phyloP scores from a whole-genome alignment of 53 echinoderm and acorn worm species.

The Henricia sp. region DNA sequence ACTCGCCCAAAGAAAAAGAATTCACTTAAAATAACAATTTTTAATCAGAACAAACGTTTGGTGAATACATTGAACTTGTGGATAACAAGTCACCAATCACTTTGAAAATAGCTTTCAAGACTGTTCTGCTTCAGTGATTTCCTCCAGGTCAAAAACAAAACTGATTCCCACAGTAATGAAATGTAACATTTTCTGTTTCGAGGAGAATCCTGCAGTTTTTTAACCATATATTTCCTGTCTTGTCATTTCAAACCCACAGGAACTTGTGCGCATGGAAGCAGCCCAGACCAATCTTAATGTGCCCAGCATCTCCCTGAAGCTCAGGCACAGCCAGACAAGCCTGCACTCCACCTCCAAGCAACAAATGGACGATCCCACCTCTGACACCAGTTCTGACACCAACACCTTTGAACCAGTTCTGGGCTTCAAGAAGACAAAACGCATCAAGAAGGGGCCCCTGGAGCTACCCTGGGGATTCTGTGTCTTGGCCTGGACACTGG shows the following conservation, averaged over 20 bases:
- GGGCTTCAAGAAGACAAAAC: conserved; percentile 79
- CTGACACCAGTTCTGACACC: conserved; percentile 2
- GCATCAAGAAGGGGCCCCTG: conserved; percentile 82
- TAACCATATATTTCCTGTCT: neutral
- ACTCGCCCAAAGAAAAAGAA: too few relatives aligned
- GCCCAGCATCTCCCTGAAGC: conserved; percentile 38
- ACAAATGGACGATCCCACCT: neutral
- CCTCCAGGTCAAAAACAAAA: too few relatives aligned
- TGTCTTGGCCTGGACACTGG: conserved; percentile 80
- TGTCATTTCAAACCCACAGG: conserved; percentile 6
- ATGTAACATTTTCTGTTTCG: too few relatives aligned
- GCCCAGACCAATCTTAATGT: neutral
- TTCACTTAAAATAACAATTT: neutral
- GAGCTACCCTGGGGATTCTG: conserved; percentile 86
- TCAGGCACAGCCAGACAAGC: conserved; percentile 19
- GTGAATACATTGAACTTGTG: too few relatives aligned
- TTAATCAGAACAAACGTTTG: too few relatives aligned
- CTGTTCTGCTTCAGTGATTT: too few relatives aligned
- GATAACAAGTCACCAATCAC: too few relatives aligned
- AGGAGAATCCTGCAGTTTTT: too few relatives aligned
- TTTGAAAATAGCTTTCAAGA: too few relatives aligned
- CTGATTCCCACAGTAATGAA: too few relatives aligned
- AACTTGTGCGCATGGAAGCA: conserved; percentile 34
- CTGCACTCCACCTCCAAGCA: neutral
- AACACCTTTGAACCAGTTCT: conserved; percentile 46